phyloP scores from a whole-genome alignment of 1,140 invertebrate species.

The Achatina immaculata region DNA sequence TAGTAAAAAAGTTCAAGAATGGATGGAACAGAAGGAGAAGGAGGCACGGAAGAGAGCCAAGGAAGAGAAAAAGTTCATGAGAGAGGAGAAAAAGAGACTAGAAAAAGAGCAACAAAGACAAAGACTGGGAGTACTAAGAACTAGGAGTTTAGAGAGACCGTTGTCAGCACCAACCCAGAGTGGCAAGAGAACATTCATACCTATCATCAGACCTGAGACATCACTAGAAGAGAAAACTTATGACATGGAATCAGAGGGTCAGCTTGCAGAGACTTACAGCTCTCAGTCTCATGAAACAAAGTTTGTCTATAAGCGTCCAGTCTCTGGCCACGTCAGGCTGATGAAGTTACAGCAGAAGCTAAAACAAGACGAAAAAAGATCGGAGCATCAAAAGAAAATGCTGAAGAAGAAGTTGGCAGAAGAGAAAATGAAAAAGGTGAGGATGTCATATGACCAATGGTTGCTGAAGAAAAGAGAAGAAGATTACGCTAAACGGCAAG shows the following conservation, averaged over 20 bases:
- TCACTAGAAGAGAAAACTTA: not conserved
- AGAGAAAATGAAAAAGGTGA: constrained; percentile 45
- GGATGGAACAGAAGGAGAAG: constrained; percentile 42
- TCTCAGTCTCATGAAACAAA: constrained; percentile 45
- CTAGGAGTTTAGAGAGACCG: not conserved
- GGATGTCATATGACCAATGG: constrained; percentile 64
- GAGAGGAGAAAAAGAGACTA: constrained; percentile 15
- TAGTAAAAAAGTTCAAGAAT: constrained; percentile 39
- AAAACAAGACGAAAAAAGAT: constrained; percentile 29
- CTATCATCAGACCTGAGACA: constrained; percentile 26
- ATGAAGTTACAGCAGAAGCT: constrained; percentile 44
- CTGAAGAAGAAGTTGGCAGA: constrained; percentile 25
- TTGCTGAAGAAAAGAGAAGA: constrained; percentile 55
- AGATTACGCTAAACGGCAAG: constrained; percentile 48
- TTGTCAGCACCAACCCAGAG: not conserved
- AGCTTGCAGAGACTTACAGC: not conserved
- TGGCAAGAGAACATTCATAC: constrained; percentile 13
- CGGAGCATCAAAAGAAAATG: constrained; percentile 23
- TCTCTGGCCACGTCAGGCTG: constrained; percentile 59
- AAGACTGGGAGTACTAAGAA: not conserved
- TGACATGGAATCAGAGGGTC: too few species aligned
- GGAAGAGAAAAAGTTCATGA: constrained; percentile 24
- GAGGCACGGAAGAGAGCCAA: constrained; percentile 32
- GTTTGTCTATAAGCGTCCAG: constrained; percentile 62
- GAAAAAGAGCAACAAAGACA: not conserved